Conservation (phyloP, 2,888 invertebrate species). For the Pyrochroa serraticornis region DNA sequence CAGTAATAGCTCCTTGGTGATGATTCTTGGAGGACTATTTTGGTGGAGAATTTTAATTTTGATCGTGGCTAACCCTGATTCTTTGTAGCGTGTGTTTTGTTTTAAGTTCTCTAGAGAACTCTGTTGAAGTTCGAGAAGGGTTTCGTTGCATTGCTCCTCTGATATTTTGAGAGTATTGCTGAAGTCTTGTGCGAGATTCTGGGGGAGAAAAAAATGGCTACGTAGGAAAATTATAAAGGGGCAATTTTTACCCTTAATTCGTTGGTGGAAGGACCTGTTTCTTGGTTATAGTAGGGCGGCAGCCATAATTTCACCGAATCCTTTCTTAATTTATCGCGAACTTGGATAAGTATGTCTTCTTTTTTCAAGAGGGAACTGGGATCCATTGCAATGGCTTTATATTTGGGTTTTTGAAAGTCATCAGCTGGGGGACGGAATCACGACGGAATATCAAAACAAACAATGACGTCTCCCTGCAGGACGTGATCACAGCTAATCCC, state of each 20-base stretch:
- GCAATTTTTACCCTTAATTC: constrained; percentile 59
- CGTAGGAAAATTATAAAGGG: constrained; percentile 29
- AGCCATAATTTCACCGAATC: constrained; percentile 78
- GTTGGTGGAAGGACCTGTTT: constrained; percentile 58
- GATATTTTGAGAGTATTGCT: constrained; percentile 63
- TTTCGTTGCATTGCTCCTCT: constrained; percentile 60
- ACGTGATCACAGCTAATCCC: no score
- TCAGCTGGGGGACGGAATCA: no score
- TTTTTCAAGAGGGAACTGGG: constrained; percentile 43
- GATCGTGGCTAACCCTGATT: constrained; percentile 75
- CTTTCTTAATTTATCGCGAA: constrained; percentile 70
- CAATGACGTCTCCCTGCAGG: no score
- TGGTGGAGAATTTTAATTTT: constrained; percentile 69
- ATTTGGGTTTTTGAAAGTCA: not conserved
- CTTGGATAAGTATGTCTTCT: constrained; percentile 70
- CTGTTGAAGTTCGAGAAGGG: constrained; percentile 68
- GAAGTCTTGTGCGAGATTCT: constrained; percentile 71
- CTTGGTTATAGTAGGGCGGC: constrained; percentile 68
- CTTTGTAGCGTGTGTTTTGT: constrained; percentile 70
- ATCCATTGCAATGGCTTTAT: constrained; percentile 23
- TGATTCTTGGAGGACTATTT: constrained; percentile 59
- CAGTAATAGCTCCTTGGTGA: constrained; percentile 65
- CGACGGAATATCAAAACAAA: no score
- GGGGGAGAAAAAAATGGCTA: constrained; percentile 36
- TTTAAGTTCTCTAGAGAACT: constrained; percentile 76